Conservation (phyloP, 2,888 invertebrate genomes). For the Lycophotia porphyrea region DNA sequence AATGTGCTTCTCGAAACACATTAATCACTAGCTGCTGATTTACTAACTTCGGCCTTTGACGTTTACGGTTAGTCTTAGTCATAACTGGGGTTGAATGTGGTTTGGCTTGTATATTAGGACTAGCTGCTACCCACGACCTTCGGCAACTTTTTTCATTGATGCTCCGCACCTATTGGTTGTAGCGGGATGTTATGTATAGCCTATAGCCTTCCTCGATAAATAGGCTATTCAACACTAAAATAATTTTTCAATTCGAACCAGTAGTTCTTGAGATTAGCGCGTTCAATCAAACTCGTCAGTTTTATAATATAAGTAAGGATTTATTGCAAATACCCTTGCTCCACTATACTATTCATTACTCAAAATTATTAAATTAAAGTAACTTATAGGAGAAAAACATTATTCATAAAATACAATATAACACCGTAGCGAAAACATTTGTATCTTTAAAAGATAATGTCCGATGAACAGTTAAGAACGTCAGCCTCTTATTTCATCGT, state of each 20-base stretch:
- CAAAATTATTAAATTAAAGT: not conserved
- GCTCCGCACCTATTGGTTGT: too few species aligned
- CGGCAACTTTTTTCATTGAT: too few species aligned
- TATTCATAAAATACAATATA: not conserved
- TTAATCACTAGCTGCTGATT: conserved; percentile 50
- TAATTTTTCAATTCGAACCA: too few species aligned
- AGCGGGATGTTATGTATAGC: too few species aligned
- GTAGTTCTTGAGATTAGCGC: too few species aligned
- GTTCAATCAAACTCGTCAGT: too few species aligned
- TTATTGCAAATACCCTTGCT: conserved; percentile 2
- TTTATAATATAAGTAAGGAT: not conserved
- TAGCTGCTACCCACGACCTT: not conserved
- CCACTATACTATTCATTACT: not conserved
- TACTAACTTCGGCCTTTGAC: conserved; percentile 46
- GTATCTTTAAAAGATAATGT: not conserved
- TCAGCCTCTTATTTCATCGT: conserved; percentile 12
- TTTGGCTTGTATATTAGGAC: not conserved
- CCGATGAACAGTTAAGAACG: not conserved
- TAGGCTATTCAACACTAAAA: too few species aligned
- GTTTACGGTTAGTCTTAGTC: conserved; percentile 13
- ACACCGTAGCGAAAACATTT: not conserved
- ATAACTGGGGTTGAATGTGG: conserved; percentile 19
- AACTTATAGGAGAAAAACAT: not conserved
- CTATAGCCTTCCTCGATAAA: too few species aligned
- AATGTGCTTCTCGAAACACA: conserved; percentile 47